phyloP scores from a whole-genome alignment of 2,888 invertebrate genomes.

The Molorchus minor region DNA sequence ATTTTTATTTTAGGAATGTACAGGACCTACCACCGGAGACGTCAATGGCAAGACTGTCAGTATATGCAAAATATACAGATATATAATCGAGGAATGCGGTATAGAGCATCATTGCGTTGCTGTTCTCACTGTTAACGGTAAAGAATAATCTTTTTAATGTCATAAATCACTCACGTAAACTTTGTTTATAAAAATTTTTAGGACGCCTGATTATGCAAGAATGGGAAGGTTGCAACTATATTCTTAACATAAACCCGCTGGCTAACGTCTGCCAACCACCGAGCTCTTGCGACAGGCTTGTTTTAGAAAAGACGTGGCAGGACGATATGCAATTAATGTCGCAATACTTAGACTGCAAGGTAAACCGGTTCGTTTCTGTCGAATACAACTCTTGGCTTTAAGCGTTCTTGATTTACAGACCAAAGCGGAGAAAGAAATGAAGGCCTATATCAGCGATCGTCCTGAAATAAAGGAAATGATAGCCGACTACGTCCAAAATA shows the following conservation, averaged over 20 bases:
- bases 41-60: constrained; percentile 66
- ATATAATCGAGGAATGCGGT: constrained; percentile 67
- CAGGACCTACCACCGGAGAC: constrained; percentile 65
- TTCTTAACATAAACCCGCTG: constrained; percentile 69
- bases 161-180: too few relatives aligned
- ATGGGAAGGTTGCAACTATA: constrained; percentile 68
- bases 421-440: constrained; percentile 64
- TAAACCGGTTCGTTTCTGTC: constrained; percentile 46
- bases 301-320: constrained; percentile 66
- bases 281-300: constrained; percentile 56
- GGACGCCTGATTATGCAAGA: constrained; percentile 71
- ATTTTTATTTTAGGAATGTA: constrained; percentile 61
- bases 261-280: constrained; percentile 52
- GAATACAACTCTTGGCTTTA: neutral
- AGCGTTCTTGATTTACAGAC: constrained; percentile 58
- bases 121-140: constrained; percentile 67
- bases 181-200: constrained; percentile 32
- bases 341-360: constrained; percentile 71
- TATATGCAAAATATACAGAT: constrained; percentile 69
- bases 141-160: constrained; percentile 42
- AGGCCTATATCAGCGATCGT: constrained; percentile 68
- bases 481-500: constrained; percentile 69
- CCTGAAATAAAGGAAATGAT: constrained; percentile 68
- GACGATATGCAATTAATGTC: constrained; percentile 70
- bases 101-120: constrained; percentile 66